These are phyloP conservation scores for Lateolabrax maculatus DNA, from an alignment of 2,797 vertebrate genomes.

Conservation along the genomic window DNA sequence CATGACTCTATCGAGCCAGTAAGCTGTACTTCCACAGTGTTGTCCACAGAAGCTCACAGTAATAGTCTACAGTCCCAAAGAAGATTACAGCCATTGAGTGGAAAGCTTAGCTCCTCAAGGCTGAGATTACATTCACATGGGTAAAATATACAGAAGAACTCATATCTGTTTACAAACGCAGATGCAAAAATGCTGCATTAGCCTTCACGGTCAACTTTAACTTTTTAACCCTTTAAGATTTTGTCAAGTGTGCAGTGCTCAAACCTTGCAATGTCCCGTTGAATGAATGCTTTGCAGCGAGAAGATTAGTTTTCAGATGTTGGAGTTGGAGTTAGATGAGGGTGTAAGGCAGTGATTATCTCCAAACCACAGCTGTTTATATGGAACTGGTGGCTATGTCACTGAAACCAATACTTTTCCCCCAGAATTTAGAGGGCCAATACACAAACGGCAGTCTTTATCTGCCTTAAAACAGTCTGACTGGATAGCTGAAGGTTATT, in stretches of 20 bases:
- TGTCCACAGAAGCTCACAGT: constrained; percentile 50
- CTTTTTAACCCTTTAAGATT: constrained; percentile 15
- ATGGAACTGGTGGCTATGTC: not conserved
- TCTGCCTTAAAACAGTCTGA: not conserved
- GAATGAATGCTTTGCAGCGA: not conserved
- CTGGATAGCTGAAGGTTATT: constrained; percentile 43
- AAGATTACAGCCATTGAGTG: constrained; percentile 67
- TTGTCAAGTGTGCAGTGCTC: accelerated
- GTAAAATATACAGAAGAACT: constrained; percentile 31
- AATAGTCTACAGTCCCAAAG: constrained; percentile 64
- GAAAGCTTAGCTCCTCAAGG: constrained; percentile 59
- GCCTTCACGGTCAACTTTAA: not conserved
- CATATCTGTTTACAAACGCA: constrained; percentile 23
- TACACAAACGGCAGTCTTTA: constrained; percentile 2
- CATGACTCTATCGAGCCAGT: not conserved
- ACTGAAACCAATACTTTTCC: not conserved
- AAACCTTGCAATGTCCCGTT: not conserved
- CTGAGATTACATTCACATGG: constrained; percentile 51
- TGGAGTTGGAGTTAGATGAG: constrained; percentile 28
- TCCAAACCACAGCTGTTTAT: constrained; percentile 44
- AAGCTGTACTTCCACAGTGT: constrained; percentile 38
- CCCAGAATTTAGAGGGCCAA: not conserved
- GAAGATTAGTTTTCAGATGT: constrained; percentile 18
- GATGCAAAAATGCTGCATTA: not conserved
- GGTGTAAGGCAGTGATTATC: constrained; percentile 44